phyloP scores from a whole-genome alignment of 2,888 invertebrate species.

The Lasioglossum zephyrum region DNA sequence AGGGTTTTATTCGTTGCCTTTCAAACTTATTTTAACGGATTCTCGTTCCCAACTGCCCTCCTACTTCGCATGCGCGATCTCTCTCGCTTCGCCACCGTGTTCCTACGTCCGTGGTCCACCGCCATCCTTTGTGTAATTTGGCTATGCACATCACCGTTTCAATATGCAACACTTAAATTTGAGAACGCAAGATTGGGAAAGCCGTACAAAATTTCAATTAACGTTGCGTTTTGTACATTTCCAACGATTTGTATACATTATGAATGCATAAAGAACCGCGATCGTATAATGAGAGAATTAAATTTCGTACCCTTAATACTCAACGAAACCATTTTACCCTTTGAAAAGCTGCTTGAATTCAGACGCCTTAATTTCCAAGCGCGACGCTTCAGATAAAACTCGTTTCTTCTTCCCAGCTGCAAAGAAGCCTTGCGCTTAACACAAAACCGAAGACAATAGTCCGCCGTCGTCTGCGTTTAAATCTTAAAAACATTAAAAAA shows the following conservation, averaged over 20 bases:
- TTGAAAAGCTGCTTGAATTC: slow-evolving; percentile 16
- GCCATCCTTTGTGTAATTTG: background rate
- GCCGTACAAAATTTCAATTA: background rate
- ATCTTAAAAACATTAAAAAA: background rate
- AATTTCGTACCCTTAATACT: background rate
- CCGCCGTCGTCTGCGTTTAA: background rate
- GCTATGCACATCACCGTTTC: background rate
- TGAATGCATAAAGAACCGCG: background rate
- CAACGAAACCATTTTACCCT: slow-evolving; percentile 1
- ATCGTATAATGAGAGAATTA: background rate
- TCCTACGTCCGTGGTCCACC: no score
- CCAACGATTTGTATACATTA: background rate
- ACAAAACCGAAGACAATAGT: slow-evolving; percentile 3
- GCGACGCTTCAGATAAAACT: slow-evolving; percentile 18
- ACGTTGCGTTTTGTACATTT: background rate
- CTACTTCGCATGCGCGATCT: no score
- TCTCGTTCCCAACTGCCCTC: no score
- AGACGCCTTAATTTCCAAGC: slow-evolving; percentile 10
- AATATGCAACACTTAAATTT: background rate
- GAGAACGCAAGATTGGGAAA: background rate
- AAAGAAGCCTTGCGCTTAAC: background rate
- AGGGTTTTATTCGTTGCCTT: no score
- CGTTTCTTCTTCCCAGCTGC: background rate
- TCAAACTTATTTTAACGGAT: no score
- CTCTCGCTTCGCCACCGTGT: no score